Evolutionary conservation across 2,797 vertebrate genomes (phyloP), one percentile per base, ranked within the genome.

Genomic region (Anguilla obscura): DNA sequence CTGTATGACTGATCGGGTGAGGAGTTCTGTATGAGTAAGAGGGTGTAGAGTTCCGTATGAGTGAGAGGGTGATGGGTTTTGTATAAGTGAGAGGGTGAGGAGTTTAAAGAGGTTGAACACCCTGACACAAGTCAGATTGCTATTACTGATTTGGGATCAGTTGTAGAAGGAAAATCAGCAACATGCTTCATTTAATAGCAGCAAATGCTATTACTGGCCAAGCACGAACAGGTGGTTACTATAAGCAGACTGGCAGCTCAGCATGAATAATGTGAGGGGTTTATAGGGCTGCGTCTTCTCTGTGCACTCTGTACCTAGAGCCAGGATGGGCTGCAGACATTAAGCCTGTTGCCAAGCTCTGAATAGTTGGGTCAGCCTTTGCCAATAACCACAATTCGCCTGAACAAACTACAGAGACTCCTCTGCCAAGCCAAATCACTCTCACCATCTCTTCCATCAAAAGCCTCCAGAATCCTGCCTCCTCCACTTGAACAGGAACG

Each of bases 181-280:
- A 27, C 63, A 5, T 3, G 63, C 6, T 27, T 27, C 27, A 74
- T 18, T 18, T 80, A 80, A 80, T 80, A 16, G 89, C 91, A 90
- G 76, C 89, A 89, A 88, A 92, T 90, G 90, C 93, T 91, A 91
- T 40, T 27, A 86, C 91, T 91, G 89, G 88, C 91, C 92, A 89
- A 88, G 90, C 92, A 87, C 94, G 92, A 95, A 91, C 90, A 92
- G 90, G 91, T 89, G 93, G 94, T 95, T 95, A 93, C 94, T 94
- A 91, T 89, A 92, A 92, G 91, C 88, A 18, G 91, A 93, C 93
- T 92, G 91, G 87, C 90, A 92, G 91, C 91, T 94, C 90, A 93
- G 89, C 89, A 58, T 94, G 94, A 95, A 87, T 93, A 91, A 96
- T 95, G 91, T 90, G 69, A 40, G 89, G 33, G 91, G 92, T 89